phyloP scores from a whole-genome alignment of 2,113 vertebrate genomes.

The Pachycephala philippinensis region DNA sequence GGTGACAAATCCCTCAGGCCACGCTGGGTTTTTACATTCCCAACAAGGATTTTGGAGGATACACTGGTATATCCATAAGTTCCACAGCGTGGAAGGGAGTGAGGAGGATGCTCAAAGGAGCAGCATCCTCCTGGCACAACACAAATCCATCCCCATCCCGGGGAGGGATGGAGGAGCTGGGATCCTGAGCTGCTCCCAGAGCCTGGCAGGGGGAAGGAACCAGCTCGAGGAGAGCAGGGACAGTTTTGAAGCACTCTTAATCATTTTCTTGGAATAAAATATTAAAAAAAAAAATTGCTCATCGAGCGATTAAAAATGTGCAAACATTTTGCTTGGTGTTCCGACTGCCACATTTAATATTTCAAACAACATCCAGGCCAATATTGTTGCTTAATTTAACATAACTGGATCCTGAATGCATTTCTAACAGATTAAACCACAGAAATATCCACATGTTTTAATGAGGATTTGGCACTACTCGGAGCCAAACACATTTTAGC shows the following conservation, averaged over 20 bases:
- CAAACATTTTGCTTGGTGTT: slow-evolving; percentile 51
- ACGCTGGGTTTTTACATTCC: not conserved
- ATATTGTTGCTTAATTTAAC: slow-evolving; percentile 62
- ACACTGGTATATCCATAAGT: not conserved
- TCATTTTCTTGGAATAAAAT: not conserved
- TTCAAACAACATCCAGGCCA: slow-evolving; percentile 55
- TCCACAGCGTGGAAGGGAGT: not conserved
- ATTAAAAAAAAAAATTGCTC: not conserved
- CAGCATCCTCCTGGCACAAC: not conserved
- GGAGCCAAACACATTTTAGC: slow-evolving; percentile 42
- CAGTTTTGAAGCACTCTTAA: not conserved
- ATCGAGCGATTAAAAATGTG: slow-evolving; percentile 37
- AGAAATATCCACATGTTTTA: slow-evolving; percentile 62
- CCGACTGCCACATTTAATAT: slow-evolving; percentile 54
- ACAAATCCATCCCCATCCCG: not conserved
- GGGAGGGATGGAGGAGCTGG: not conserved
- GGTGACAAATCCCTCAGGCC: not conserved
- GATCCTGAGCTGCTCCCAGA: not conserved
- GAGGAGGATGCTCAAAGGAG: slow-evolving; percentile 53
- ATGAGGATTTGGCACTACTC: slow-evolving; percentile 35
- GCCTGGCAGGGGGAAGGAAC: not conserved
- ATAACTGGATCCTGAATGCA: slow-evolving; percentile 25
- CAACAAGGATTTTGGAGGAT: not conserved
- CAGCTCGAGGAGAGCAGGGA: not conserved
- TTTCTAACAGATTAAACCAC: slow-evolving; percentile 57